phyloP scores from a whole-genome alignment of 2,113 vertebrate genomes.

The Nanorana parkeri region DNA sequence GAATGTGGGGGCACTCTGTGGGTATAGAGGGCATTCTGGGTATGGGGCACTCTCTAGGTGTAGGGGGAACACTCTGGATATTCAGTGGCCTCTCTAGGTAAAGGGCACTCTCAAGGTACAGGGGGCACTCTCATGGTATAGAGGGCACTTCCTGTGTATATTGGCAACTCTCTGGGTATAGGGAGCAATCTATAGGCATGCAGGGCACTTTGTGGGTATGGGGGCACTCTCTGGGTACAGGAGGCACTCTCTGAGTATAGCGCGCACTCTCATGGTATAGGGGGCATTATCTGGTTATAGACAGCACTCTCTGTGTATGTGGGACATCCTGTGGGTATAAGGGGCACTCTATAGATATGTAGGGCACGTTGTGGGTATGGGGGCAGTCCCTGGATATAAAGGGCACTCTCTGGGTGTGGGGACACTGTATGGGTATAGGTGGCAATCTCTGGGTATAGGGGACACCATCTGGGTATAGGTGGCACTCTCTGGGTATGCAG shows the following conservation, averaged over 20 bases:
- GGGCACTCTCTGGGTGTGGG: not conserved
- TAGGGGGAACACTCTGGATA: no score
- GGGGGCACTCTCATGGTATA: not conserved
- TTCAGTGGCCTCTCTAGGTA: no score
- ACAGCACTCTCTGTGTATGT: no score
- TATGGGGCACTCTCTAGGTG: not conserved
- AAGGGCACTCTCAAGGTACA: not conserved
- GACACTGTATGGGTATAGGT: not conserved
- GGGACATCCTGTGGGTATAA: no score
- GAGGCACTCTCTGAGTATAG: not conserved
- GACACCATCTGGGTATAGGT: not conserved
- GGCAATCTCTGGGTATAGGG: not conserved
- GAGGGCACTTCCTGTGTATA: not conserved
- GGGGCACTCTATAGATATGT: not conserved
- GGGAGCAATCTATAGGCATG: not conserved
- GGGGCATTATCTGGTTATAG: not conserved
- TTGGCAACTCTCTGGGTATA: not conserved
- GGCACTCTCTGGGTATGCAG: not conserved
- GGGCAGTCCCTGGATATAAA: not conserved
- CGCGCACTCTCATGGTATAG: not conserved
- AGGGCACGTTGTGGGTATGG: not conserved
- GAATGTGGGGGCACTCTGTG: not conserved
- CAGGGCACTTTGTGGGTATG: not conserved
- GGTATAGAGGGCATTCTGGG: not conserved
- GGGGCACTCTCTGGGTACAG: not conserved